Conservation (phyloP, 35 echinoderm and acorn worm species). For the Strongylocentrotus purpuratus region DNA sequence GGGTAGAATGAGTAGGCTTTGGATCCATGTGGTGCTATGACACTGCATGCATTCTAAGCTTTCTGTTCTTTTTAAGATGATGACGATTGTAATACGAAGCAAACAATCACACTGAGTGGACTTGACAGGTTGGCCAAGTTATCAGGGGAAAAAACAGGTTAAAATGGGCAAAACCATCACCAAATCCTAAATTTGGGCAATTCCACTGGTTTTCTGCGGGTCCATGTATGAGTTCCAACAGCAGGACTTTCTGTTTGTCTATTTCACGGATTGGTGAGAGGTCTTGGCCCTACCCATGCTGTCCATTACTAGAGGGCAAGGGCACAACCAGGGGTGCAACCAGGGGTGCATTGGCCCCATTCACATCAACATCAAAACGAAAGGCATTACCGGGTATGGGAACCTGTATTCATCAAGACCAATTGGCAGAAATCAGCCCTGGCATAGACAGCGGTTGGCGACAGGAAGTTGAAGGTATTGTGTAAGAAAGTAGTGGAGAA, state of each 20-base stretch:
- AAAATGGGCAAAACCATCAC: neutral
- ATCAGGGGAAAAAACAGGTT: neutral
- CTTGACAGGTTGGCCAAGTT: neutral
- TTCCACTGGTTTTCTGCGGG: neutral
- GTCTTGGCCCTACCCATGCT: slow-evolving; percentile 18
- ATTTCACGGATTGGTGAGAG: slow-evolving; percentile 19
- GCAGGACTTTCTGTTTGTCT: slow-evolving; percentile 24
- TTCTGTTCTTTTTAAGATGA: neutral
- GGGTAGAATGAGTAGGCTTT: no score
- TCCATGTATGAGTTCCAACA: neutral
- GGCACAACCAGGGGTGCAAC: neutral
- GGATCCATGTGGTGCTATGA: no score
- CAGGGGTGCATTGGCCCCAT: neutral
- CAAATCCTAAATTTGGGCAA: neutral
- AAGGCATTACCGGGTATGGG: neutral
- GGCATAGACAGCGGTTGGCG: neutral
- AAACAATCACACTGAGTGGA: neutral
- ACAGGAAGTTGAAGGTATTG: neutral
- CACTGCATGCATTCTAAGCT: no score
- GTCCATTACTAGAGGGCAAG: neutral
- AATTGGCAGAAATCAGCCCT: neutral
- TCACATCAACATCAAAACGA: neutral
- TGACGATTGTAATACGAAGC: neutral
- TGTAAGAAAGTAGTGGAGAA: neutral
- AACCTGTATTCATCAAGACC: neutral